Conservation (phyloP, 2,113 vertebrate genomes). For the Pseudopodoces humilis region DNA sequence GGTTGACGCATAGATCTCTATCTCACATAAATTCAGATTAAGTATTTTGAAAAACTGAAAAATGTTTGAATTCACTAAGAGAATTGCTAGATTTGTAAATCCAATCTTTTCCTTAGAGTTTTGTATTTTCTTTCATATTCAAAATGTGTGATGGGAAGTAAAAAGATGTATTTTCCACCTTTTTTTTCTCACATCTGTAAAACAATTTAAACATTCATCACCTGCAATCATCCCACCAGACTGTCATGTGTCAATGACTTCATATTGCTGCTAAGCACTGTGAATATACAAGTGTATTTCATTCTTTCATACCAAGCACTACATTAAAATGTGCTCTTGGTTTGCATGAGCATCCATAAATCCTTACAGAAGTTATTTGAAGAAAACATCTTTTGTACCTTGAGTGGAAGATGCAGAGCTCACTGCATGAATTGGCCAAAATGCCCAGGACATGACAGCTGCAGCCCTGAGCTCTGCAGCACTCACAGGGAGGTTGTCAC, state of each 20-base stretch:
- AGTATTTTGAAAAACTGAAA: background rate
- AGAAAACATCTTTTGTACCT: background rate
- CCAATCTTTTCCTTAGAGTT: background rate
- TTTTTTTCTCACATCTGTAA: background rate
- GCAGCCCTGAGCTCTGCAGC: background rate
- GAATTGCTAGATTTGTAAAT: background rate
- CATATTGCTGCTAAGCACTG: background rate
- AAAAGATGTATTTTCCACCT: background rate
- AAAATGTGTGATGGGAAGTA: background rate
- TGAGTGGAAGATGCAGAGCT: background rate
- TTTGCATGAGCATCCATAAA: background rate
- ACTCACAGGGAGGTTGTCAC: accelerated
- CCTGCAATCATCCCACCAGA: background rate
- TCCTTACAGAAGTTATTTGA: background rate
- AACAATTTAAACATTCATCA: background rate
- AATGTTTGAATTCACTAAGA: background rate
- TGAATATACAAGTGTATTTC: background rate
- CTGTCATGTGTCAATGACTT: too few relatives aligned
- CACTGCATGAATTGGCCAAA: accelerated
- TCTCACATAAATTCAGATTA: background rate
- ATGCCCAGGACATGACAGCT: accelerated
- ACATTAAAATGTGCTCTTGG: background rate
- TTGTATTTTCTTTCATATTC: background rate
- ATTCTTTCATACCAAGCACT: background rate
- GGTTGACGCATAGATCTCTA: background rate